Base-by-base conservation (phyloP, 2,797 vertebrate species). In the Vultur gryphus region DNA sequence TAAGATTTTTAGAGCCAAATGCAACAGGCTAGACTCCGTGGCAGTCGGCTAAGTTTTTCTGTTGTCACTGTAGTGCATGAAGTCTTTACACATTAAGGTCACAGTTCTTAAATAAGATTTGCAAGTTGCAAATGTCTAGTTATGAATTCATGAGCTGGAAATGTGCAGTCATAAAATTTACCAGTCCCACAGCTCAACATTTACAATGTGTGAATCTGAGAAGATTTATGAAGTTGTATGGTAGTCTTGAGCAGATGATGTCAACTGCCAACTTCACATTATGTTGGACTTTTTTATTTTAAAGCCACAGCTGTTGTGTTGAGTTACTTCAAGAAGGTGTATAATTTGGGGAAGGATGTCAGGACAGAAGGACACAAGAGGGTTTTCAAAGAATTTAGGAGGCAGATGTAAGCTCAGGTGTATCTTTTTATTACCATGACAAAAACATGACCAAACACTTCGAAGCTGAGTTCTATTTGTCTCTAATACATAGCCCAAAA, bases 91-190 rank as follows among this genome's bases (percentile, higher is more conserved):
- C 17, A 91, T 87, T 89, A 77, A 92, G 57, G 52, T 89, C 64
- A 80, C 35, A 54, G 61, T 91, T 95, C 84, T 95, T 93, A 90
- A 96, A 95, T 69, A 93, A 96, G 83, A 95, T 86, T 87, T 72
- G 73, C 46, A 93, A 90, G 81, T 93, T 96, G 70, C 81, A 96
- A 96, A 71, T 51, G 37, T 71, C 76, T 90, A 77, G 46, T 80
- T 89, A 90, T 75, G 48, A 95, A 97, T 97, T 96, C 72, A 91
- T 95, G 88, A 95, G 39, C 75, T 93, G 76, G 58, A 95, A 96
- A 93, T 78, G n/a, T n/a, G n/a, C 33, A 83, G 48, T 83, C 75
- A 84, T 90, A 95, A 97, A 95, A 94, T 72, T 66, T 94, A 83
- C 75, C 78, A 89, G 19, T 73, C 49, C 78, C 44, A 91, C 16